Conservation (phyloP, 2,113 vertebrate genomes). For the Trichechus manatus region DNA sequence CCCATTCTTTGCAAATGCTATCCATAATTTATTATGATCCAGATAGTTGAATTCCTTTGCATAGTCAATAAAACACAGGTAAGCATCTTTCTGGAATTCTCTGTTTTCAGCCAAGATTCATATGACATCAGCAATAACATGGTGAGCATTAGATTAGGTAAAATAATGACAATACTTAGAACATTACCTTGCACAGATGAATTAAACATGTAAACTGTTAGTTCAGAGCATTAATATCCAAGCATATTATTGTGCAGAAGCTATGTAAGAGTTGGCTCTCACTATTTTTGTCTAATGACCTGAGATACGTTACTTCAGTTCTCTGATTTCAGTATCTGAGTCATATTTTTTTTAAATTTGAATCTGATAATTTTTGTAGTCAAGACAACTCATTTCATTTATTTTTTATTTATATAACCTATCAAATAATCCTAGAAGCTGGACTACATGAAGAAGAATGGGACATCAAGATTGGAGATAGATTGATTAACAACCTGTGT, state of each 20-base stretch:
- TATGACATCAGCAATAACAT: no score
- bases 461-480: no score
- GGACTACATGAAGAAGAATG: no score
- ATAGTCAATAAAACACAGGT: no score
- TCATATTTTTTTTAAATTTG: background rate
- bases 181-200: background rate
- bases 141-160: background rate
- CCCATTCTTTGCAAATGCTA: no score
- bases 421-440: no score
- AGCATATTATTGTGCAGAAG: background rate
- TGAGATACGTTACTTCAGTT: background rate
- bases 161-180: background rate
- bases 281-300: background rate
- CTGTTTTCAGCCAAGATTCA: no score
- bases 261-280: background rate
- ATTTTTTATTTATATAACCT: background rate
- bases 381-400: accelerated
- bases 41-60: no score
- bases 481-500: no score
- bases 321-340: background rate
- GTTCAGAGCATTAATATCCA: background rate
- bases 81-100: no score
- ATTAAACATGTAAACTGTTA: background rate
- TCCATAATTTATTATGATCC: no score
- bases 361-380: background rate